These are phyloP conservation scores for Homarus americanus DNA, from an alignment of 1,140 invertebrate species.

Conservation along the genomic window DNA sequence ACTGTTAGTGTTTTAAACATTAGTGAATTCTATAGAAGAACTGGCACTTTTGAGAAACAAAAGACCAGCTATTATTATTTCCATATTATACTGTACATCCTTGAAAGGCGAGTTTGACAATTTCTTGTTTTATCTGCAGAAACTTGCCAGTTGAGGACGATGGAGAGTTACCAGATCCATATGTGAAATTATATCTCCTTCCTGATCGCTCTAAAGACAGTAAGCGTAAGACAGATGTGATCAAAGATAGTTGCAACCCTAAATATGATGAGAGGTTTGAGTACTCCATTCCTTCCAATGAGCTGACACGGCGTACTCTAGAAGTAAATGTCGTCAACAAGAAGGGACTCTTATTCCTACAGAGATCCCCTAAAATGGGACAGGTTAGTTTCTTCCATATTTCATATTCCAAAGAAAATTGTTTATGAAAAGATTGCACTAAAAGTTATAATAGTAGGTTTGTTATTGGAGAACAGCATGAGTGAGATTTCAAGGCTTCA, in stretches of 20 bases:
- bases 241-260: conserved; percentile 92
- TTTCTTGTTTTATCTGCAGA: conserved; percentile 73
- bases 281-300: conserved; percentile 85
- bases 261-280: conserved; percentile 94
- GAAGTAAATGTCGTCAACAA: conserved; percentile 91
- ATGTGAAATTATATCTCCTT: conserved; percentile 94
- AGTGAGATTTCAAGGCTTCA: no score
- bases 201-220: conserved; percentile 92
- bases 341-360: conserved; percentile 81
- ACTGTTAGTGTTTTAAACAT: no score
- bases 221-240: conserved; percentile 91
- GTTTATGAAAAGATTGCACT: no score
- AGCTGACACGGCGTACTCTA: conserved; percentile 84
- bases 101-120: no score
- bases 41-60: no score
- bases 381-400: conserved; percentile 81
- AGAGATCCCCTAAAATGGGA: conserved; percentile 87
- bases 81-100: no score
- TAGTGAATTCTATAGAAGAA: no score
- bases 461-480: no score
- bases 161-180: conserved; percentile 93
- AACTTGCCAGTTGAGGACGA: conserved; percentile 93
- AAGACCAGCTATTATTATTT: no score
- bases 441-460: no score
- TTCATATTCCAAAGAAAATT: neutral